These are phyloP conservation scores for Eubucco bourcierii DNA, from an alignment of 2,113 vertebrate species.

Conservation along the genomic window DNA sequence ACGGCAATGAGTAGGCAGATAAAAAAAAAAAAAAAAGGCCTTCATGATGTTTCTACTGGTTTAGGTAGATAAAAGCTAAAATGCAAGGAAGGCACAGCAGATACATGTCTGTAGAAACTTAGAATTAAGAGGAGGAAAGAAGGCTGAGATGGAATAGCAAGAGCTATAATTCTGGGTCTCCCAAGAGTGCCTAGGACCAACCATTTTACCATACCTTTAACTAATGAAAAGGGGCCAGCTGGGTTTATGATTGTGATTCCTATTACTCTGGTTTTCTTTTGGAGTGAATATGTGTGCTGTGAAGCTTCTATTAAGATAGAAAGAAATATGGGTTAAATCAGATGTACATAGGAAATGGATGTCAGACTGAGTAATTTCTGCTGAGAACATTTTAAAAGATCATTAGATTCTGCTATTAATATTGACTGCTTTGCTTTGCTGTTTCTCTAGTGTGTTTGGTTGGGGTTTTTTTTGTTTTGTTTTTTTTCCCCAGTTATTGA, in stretches of 20 bases:
- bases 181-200: background rate
- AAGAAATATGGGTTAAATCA: background rate
- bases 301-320: background rate
- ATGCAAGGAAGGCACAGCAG: background rate
- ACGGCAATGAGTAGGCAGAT: background rate
- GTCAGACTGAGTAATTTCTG: background rate
- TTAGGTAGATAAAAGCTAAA: background rate
- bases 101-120: background rate
- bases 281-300: background rate
- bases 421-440: conserved; percentile 25
- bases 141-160: background rate
- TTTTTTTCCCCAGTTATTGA: conserved; percentile 46
- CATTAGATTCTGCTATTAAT: conserved; percentile 34
- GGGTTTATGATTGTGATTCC: background rate
- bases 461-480: too few species aligned
- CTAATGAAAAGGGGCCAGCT: background rate
- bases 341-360: background rate
- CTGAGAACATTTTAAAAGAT: conserved; percentile 26
- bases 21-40: background rate
- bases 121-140: background rate
- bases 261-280: background rate
- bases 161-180: background rate
- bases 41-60: background rate
- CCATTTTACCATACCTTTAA: background rate
- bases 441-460: conserved; percentile 24